Conservation (phyloP, 1,140 invertebrate genomes). For the Agrypnia vestita region DNA sequence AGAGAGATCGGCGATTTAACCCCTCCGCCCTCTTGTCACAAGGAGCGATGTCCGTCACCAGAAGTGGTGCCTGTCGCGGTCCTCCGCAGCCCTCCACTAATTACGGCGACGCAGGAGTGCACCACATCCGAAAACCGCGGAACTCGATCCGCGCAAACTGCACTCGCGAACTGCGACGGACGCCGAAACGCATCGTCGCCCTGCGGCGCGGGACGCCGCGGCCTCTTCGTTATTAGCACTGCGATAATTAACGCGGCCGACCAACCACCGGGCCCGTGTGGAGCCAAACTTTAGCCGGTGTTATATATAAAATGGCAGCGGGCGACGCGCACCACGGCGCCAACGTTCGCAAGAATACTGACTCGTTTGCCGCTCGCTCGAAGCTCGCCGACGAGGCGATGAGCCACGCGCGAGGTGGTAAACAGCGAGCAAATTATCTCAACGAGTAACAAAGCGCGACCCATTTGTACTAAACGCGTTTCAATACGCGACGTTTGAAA, state of each 20-base stretch:
- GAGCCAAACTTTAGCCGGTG: conserved; percentile 11
- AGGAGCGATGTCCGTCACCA: too few relatives aligned
- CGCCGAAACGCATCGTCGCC: background rate
- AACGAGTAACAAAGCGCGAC: background rate
- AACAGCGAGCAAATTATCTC: conserved; percentile 14
- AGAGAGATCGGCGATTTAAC: too few relatives aligned
- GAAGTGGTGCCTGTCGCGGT: conserved; percentile 2
- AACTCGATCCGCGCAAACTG: conserved; percentile 25
- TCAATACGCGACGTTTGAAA: background rate
- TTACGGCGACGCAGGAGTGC: conserved; percentile 10
- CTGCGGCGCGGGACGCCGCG: background rate
- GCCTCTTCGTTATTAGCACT: conserved; percentile 5
- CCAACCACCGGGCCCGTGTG: background rate
- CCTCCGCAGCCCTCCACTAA: conserved; percentile 5
- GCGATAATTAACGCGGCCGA: conserved; percentile 13
- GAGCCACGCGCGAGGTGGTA: conserved; percentile 6
- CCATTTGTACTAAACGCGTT: too few relatives aligned
- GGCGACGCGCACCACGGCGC: background rate
- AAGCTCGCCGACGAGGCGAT: background rate
- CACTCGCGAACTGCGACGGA: conserved; percentile 21
- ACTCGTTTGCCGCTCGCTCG: background rate
- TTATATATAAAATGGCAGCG: background rate
- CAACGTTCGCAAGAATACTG: conserved; percentile 14
- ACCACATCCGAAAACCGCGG: conserved; percentile 15
- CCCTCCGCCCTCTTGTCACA: background rate